Conservation (phyloP, 2,113 vertebrate genomes). For the Anhinga anhinga region DNA sequence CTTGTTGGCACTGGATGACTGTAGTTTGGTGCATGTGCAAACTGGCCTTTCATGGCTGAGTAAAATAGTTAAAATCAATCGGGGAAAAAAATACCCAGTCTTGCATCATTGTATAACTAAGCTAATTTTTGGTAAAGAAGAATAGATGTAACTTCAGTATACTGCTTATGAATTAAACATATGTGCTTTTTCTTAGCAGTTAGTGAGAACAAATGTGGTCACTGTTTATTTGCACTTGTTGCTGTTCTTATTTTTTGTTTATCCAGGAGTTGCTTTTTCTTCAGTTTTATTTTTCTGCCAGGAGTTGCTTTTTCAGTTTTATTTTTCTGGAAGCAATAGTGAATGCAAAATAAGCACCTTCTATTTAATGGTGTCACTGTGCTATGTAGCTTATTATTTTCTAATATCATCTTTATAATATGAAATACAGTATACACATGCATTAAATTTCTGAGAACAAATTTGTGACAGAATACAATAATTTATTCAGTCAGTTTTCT, state of each 20-base stretch:
- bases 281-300: background rate
- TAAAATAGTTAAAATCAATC: background rate
- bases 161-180: background rate
- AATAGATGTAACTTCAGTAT: background rate
- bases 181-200: background rate
- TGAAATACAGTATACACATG: background rate
- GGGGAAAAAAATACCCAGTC: background rate
- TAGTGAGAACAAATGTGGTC: background rate
- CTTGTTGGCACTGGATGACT: background rate
- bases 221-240: background rate
- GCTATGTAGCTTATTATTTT: background rate
- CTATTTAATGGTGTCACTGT: background rate
- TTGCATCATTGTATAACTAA: background rate
- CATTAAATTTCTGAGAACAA: background rate
- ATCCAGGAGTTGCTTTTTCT: background rate
- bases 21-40: background rate
- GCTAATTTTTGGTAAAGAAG: background rate
- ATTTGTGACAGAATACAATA: background rate
- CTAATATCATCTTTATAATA: background rate
- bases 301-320: background rate
- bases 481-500: background rate
- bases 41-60: background rate
- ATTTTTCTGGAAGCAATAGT: background rate
- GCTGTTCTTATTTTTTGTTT: background rate
- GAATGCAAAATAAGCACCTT: background rate